Evolutionary conservation across 2,888 invertebrate genomes (phyloP).

Genomic region (Synergus umbraculus): DNA sequence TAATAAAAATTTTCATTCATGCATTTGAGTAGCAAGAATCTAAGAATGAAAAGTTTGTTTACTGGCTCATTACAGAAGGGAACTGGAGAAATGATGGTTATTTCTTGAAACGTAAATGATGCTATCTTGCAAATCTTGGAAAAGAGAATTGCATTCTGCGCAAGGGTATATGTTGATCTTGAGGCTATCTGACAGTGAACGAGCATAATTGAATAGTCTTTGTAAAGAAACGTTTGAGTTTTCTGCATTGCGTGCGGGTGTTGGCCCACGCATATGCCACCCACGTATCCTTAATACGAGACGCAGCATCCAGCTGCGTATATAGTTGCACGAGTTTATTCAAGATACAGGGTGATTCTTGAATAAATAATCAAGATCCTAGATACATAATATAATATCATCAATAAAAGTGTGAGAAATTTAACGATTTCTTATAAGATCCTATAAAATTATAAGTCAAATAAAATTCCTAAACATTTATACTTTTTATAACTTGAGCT

Average conservation of each 20-base stretch:
- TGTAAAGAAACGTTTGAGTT: conserved; percentile 44
- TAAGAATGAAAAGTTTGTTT: conserved; percentile 10
- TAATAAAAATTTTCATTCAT: not conserved
- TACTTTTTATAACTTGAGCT: no score
- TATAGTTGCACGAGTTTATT: conserved; percentile 61
- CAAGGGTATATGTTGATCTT: conserved; percentile 38
- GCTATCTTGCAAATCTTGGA: conserved; percentile 22
- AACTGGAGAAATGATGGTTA: conserved; percentile 3
- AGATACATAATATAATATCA: not conserved
- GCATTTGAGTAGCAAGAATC: not conserved
- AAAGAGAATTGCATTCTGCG: conserved; percentile 52
- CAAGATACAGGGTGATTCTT: conserved; percentile 27
- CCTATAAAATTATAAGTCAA: no score
- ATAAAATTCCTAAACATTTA: no score
- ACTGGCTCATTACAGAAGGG: conserved; percentile 16
- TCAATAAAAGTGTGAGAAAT: not conserved
- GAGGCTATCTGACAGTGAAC: conserved; percentile 47
- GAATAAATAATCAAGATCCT: not conserved
- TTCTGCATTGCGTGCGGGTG: conserved; percentile 60
- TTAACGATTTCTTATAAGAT: not conserved
- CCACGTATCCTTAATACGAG: conserved; percentile 66
- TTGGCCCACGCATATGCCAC: conserved; percentile 68
- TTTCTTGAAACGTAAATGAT: conserved; percentile 20
- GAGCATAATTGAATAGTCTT: conserved; percentile 49
- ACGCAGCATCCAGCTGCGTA: conserved; percentile 67